Evolutionary conservation across 2,888 invertebrate genomes (phyloP), one percentile per base, ranked within the genome.

Genomic region (Folsomia candida): DNA sequence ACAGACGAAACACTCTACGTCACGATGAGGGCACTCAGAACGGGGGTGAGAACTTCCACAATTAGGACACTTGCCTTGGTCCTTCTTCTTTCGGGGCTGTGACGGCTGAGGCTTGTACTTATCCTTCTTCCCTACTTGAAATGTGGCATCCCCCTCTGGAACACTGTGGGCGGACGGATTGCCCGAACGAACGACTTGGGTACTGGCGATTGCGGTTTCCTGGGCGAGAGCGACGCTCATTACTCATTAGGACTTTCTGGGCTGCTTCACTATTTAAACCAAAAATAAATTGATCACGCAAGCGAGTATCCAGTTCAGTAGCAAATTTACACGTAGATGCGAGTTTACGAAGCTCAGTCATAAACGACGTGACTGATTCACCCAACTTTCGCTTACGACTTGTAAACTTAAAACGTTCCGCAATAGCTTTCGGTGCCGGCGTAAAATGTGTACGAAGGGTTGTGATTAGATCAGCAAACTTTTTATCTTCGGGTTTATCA

Each of bases 281-380:
- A 61, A 75, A 71, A 1, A 75, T 54, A 37, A 71, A 37, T 29
- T 73, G 73, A n/a, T 73, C 73, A 1, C 73, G 62, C 2, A 73
- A 63, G 2, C 54, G 26, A 0, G 25, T 54, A 18, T 68, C 64
- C n/a, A 73, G 22, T 18, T 65, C 66, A 47, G 18, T 47, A 47
- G 18, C 18, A 27, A 72, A 72, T 25, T 66, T 61, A 54, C 69
- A 72, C 3, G 51, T 11, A 20, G n/a, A 22, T 18, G 72, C 70
- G 1, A 70, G 28, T 2, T 14, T 63, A 2, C 72, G 51, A 28
- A 74, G 57, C 20, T 59, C 71, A 2, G 69, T 59, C 3, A 70
- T 2, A 54, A 64, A 73, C 26, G 63, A 14, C 4, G 3, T 26
- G 2, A 70, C 69, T 0, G 51, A 26, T 58, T 74, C 74, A 20